These are phyloP conservation scores for Leucophora obtusa DNA, from an alignment of 2,888 invertebrate genomes.

Conservation along the genomic window DNA sequence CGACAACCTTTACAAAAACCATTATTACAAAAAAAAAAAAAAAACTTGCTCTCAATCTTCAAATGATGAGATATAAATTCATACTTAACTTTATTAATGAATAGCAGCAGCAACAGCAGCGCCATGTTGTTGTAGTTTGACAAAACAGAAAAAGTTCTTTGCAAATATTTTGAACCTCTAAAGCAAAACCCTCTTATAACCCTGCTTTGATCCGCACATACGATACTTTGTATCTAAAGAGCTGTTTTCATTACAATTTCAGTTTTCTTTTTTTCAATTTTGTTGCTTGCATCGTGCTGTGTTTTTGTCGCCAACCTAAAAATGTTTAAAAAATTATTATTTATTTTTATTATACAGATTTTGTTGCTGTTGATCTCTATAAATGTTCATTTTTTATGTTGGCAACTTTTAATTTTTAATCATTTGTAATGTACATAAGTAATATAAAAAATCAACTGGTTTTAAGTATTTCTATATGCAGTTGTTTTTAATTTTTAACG, in stretches of 20 bases:
- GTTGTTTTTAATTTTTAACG: slow-evolving; percentile 76
- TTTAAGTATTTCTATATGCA: slow-evolving; percentile 58
- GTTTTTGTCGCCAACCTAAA: slow-evolving; percentile 60
- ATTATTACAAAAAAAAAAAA: slow-evolving; percentile 57
- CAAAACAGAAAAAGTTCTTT: background rate
- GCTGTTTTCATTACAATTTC: slow-evolving; percentile 48
- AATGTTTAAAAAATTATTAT: slow-evolving; percentile 48
- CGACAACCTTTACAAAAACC: slow-evolving; percentile 38
- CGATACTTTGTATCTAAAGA: background rate
- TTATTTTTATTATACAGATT: slow-evolving; percentile 34
- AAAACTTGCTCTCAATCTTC: slow-evolving; percentile 64
- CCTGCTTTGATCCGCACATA: background rate
- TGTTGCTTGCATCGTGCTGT: slow-evolving; percentile 50
- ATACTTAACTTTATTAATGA: slow-evolving; percentile 61
- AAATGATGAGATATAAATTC: slow-evolving; percentile 60
- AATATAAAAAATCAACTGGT: slow-evolving; percentile 42
- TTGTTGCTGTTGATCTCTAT: slow-evolving; percentile 38
- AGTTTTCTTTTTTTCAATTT: slow-evolving; percentile 32
- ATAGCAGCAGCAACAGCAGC: slow-evolving; percentile 62
- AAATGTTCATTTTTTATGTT: slow-evolving; percentile 59
- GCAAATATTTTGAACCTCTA: background rate
- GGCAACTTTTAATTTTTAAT: slow-evolving; percentile 67
- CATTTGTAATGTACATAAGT: slow-evolving; percentile 57
- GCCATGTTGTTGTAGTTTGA: slow-evolving; percentile 73
- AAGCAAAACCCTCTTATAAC: too few species aligned